A percentile compares a stretch with the other conserved stretches of the same genome.
These are phyloP conservation scores for Neoscelio sp. DNA, from an alignment of 2,888 invertebrate species.

Conservation along the genomic window DNA sequence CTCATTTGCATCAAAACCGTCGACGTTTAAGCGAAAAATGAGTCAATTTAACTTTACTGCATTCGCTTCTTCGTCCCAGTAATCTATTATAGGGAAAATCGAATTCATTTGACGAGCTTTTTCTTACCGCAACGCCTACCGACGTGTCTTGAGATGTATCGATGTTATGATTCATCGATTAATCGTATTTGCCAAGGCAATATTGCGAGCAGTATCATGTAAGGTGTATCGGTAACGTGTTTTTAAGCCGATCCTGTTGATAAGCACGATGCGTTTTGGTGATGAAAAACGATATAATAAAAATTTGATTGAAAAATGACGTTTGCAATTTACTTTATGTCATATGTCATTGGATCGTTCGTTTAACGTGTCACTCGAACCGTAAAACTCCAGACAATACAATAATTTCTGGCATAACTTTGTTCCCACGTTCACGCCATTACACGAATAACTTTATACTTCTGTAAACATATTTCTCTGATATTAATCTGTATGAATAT, in stretches of 20 bases:
- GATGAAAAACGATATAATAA: conserved; percentile 48
- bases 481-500: conserved; percentile 57
- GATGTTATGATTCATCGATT: conserved; percentile 36
- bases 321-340: background rate
- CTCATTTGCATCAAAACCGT: conserved; percentile 31
- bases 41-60: conserved; percentile 19
- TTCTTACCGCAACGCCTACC: too few species aligned
- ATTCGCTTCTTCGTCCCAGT: too few species aligned
- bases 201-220: background rate
- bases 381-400: conserved; percentile 40
- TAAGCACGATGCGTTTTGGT: conserved; percentile 13
- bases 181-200: conserved; percentile 49
- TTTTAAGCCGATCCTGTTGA: conserved; percentile 24
- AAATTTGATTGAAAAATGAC: background rate
- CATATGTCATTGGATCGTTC: background rate
- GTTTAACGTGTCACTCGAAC: conserved; percentile 11
- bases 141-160: conserved; percentile 26
- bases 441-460: conserved; percentile 43
- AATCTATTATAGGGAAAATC: conserved; percentile 16
- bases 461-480: conserved; percentile 51
- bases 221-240: background rate
- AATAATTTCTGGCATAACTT: conserved; percentile 34
- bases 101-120: conserved; percentile 23
- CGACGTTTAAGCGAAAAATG: conserved; percentile 15
- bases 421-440: conserved; percentile 52